Conservation (phyloP, 2,888 invertebrate species). For the Xylophagus ater region DNA sequence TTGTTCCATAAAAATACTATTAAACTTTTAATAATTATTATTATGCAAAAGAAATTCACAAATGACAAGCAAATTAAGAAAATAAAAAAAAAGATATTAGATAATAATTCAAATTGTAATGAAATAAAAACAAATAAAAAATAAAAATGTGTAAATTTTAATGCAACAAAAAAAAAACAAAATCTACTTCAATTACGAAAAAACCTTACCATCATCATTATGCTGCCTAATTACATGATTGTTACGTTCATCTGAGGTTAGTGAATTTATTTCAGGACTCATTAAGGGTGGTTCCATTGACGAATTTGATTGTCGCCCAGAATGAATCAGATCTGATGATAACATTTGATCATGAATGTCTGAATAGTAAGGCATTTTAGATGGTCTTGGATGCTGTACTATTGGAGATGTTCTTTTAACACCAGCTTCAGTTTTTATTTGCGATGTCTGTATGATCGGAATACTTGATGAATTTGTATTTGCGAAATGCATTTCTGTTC, state of each 20-base stretch:
- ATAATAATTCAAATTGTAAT: no score
- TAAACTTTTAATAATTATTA: no score
- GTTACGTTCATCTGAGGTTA: conserved; percentile 44
- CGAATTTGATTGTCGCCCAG: conserved; percentile 20
- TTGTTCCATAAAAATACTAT: no score
- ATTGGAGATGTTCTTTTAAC: conserved; percentile 44
- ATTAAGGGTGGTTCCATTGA: conserved; percentile 42
- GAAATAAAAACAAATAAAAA: no score
- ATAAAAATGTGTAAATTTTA: no score
- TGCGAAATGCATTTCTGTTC: conserved; percentile 29
- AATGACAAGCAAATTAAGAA: no score
- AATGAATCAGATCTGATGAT: conserved; percentile 6
- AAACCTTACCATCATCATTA: no score
- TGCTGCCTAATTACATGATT: no score
- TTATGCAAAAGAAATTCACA: no score
- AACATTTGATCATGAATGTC: conserved; percentile 18
- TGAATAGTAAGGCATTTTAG: conserved; percentile 37
- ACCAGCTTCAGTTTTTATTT: conserved; percentile 28
- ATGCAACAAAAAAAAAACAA: no score
- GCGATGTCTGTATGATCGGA: conserved; percentile 15
- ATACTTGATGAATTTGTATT: conserved; percentile 5
- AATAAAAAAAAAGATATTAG: no score
- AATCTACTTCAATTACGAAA: no score
- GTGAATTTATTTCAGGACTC: conserved; percentile 56
- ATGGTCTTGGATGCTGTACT: conserved; percentile 40